Evolutionary conservation across 1,140 invertebrate species (phyloP).

Genomic region (Heliconius nattereri): DNA sequence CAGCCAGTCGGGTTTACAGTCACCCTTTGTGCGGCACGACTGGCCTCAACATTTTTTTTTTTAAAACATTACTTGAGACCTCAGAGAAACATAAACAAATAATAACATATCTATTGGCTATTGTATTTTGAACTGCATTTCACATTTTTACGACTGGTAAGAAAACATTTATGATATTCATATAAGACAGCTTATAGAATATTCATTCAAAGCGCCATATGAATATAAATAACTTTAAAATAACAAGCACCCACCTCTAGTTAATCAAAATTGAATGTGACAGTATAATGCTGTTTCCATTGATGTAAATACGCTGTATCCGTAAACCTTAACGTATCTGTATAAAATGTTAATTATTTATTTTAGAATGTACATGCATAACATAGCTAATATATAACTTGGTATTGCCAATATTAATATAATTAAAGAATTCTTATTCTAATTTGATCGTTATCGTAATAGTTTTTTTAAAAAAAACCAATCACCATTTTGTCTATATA

Average conservation of each 20-base stretch:
- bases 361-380: neutral
- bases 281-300: neutral
- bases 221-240: neutral
- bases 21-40: no score
- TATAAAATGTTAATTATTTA: neutral
- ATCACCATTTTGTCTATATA: no score
- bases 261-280: conserved; percentile 11
- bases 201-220: neutral
- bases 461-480: no score
- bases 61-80: no score
- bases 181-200: neutral
- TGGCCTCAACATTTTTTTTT: no score
- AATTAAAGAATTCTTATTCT: no score
- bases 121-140: neutral
- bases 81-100: neutral
- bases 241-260: neutral
- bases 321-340: neutral
- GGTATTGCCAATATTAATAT: no score
- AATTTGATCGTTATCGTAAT: no score
- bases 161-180: neutral
- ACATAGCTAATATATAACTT: neutral
- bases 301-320: neutral
- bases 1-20: no score
- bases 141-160: neutral
- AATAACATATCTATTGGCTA: neutral